Percentiles rank a stretch among this genome's conserved stretches.
Conservation (phyloP, 2,888 invertebrate genomes). For the Ichneumon xanthorius region DNA sequence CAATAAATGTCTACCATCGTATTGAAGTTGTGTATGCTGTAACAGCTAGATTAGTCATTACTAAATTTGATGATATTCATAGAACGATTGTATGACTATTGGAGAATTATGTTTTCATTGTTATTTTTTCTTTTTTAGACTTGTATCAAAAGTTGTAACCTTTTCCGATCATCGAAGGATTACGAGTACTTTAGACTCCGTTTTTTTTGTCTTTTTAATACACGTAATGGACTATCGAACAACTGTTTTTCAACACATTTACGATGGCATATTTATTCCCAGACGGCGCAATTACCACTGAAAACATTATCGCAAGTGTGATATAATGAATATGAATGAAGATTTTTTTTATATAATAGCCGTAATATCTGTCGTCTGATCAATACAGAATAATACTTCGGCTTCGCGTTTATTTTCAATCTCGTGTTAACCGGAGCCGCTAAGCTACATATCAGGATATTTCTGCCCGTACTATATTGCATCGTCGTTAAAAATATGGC, state of each 20-base stretch:
- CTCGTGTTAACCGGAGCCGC: not conserved
- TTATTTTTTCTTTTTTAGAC: not conserved
- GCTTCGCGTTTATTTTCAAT: not conserved
- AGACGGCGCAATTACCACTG: constrained; percentile 13
- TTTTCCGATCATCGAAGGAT: not conserved
- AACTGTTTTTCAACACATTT: not conserved
- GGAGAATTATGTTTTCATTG: not conserved
- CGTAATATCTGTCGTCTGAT: not conserved
- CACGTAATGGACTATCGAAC: not conserved
- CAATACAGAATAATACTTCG: constrained; percentile 14
- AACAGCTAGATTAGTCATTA: not conserved
- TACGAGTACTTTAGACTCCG: not conserved
- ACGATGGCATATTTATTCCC: not conserved
- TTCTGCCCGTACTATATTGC: not conserved
- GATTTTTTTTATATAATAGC: not conserved
- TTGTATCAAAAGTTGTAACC: not conserved
- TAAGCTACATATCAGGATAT: not conserved
- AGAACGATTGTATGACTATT: not conserved
- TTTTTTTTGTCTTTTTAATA: not conserved
- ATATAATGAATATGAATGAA: constrained; percentile 14
- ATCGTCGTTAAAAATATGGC: not conserved
- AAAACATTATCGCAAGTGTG: constrained; percentile 5
- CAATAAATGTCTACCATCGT: not conserved
- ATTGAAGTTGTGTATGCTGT: not conserved
- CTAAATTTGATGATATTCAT: not conserved